Percentiles rank a stretch among this genome's conserved stretches.
These are phyloP conservation scores for Scaptomyza hsui DNA, from an alignment of 1,140 invertebrate genomes.

Conservation along the genomic window DNA sequence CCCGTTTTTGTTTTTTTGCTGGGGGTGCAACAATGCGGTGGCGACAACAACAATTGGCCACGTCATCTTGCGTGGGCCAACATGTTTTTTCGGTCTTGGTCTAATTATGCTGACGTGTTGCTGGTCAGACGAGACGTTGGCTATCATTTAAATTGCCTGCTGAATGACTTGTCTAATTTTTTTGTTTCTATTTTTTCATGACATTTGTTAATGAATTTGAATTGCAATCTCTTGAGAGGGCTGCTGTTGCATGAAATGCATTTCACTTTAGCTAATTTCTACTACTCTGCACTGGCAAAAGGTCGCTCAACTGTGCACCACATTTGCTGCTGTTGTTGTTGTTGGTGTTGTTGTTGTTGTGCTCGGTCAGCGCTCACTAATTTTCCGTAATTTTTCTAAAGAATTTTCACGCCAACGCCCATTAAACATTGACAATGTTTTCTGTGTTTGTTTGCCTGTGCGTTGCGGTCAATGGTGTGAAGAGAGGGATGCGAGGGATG, in stretches of 20 bases:
- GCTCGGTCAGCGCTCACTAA: constrained; percentile 42
- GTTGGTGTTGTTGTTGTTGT: neutral
- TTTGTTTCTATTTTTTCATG: constrained; percentile 17
- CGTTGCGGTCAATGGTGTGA: neutral
- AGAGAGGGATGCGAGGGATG: too few species aligned
- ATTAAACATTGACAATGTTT: constrained; percentile 49
- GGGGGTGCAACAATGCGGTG: constrained; percentile 41
- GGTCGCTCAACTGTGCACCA: constrained; percentile 25
- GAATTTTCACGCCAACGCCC: constrained; percentile 80
- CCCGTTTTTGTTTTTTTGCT: constrained; percentile 2
- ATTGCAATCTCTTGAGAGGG: constrained; percentile 58
- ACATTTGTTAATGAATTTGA: constrained; percentile 63
- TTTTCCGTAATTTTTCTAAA: constrained; percentile 58
- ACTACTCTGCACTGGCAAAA: too few species aligned
- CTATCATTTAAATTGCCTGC: constrained; percentile 15
- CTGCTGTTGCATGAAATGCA: constrained; percentile 3
- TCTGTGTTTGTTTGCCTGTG: constrained; percentile 13
- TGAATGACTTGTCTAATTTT: constrained; percentile 65
- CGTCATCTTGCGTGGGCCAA: constrained; percentile 47
- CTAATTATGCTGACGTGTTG: constrained; percentile 65
- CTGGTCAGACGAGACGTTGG: constrained; percentile 21
- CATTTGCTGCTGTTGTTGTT: neutral
- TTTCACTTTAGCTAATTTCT: neutral
- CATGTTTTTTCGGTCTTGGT: constrained; percentile 49
- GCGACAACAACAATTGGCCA: constrained; percentile 21